These are phyloP conservation scores for Actenoides hombroni DNA, from an alignment of 2,113 vertebrate genomes.

Conservation along the genomic window DNA sequence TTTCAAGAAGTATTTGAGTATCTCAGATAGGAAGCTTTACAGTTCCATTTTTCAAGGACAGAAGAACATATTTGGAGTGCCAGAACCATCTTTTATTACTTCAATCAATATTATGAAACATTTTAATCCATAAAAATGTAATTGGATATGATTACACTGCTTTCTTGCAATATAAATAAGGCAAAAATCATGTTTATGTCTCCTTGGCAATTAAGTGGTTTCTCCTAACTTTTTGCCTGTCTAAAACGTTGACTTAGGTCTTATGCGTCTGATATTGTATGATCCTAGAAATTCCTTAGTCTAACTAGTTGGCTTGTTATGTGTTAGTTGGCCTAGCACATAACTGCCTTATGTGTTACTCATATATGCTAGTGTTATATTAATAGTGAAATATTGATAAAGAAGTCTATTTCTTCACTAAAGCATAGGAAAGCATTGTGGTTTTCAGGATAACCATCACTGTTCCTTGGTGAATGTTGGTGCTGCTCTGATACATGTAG, in stretches of 20 bases:
- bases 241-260: background rate
- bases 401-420: background rate
- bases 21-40: background rate
- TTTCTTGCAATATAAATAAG: background rate
- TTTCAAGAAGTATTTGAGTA: background rate
- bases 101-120: conserved; percentile 14
- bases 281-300: background rate
- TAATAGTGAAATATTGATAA: background rate
- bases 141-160: background rate
- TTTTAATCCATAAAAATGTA: conserved; percentile 3
- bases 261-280: background rate
- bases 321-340: no score
- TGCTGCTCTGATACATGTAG: background rate
- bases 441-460: background rate
- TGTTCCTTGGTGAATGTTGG: background rate
- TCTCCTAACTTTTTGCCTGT: background rate
- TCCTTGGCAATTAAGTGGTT: background rate
- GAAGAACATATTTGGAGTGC: background rate
- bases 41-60: background rate
- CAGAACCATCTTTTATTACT: background rate
- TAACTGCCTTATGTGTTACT: background rate
- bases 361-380: background rate
- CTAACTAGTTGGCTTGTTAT: background rate
- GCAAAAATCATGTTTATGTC: background rate
- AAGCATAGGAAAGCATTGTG: background rate